These are phyloP conservation scores for Dendropsophus ebraccatus DNA, from an alignment of 2,113 vertebrate genomes.

Conservation along the genomic window DNA sequence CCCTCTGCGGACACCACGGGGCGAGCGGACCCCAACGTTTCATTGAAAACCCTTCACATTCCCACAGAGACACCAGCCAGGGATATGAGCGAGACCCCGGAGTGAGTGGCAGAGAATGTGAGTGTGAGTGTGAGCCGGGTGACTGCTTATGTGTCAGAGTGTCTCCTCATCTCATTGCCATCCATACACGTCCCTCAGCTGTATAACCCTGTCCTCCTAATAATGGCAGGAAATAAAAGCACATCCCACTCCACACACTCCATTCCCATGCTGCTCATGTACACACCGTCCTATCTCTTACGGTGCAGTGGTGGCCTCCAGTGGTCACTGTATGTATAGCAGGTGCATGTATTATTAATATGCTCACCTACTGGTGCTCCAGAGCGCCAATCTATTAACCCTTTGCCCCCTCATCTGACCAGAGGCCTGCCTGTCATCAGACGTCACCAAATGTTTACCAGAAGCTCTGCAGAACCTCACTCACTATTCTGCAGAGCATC, in stretches of 20 bases:
- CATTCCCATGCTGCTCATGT: background rate
- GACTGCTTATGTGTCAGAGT: background rate
- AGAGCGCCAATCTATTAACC: conserved; percentile 25
- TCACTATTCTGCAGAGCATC: conserved; percentile 13
- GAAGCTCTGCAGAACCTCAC: conserved; percentile 1
- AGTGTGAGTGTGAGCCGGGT: background rate
- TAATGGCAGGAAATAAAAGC: conserved; percentile 16
- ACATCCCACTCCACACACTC: background rate
- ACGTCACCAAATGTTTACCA: background rate
- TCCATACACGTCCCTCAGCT: background rate
- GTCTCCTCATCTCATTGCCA: conserved; percentile 22
- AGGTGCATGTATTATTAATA: conserved; percentile 31
- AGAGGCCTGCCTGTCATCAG: conserved; percentile 1
- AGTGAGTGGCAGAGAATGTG: background rate
- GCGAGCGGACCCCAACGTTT: conserved; percentile 25
- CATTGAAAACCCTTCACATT: conserved; percentile 48
- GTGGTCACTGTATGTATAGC: conserved; percentile 48
- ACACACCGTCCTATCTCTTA: background rate
- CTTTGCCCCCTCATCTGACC: background rate
- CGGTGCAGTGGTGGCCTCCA: conserved; percentile 29
- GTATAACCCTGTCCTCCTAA: conserved; percentile 6
- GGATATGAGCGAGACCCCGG: conserved; percentile 18
- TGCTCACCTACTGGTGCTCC: background rate
- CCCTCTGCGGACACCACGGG: background rate
- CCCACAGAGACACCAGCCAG: conserved; percentile 48